Evolutionary conservation across 2,113 vertebrate genomes (phyloP).

Genomic region (Pholis gunnellus): DNA sequence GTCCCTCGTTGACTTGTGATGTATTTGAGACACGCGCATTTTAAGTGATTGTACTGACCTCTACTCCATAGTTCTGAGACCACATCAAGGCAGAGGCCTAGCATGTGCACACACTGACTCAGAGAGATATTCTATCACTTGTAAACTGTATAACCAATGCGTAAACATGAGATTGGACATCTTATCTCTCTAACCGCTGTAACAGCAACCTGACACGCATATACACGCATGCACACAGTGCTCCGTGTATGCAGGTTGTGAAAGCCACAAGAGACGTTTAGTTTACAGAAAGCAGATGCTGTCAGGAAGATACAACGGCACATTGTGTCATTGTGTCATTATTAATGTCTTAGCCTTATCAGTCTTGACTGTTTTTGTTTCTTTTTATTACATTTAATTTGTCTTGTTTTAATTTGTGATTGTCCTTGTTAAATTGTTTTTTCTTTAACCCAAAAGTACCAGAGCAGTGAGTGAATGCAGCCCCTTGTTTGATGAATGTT

Average conservation of each 20-base stretch:
- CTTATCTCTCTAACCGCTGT: constrained; percentile 77
- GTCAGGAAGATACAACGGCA: constrained; percentile 10
- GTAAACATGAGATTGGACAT: constrained; percentile 77
- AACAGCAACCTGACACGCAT: constrained; percentile 60
- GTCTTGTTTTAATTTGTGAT: constrained; percentile 47
- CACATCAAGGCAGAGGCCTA: constrained; percentile 11
- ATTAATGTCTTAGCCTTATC: constrained; percentile 7
- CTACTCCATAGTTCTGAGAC: constrained; percentile 23
- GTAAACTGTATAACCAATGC: constrained; percentile 60
- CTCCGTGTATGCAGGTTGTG: constrained; percentile 29
- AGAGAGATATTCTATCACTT: constrained; percentile 56
- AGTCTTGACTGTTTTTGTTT: not conserved
- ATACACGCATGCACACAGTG: constrained; percentile 6
- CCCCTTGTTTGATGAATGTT: constrained; percentile 58
- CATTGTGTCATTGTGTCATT: constrained; percentile 18
- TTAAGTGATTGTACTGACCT: constrained; percentile 19
- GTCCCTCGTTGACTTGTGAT: constrained; percentile 37
- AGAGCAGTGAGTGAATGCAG: constrained; percentile 65
- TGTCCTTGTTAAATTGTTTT: constrained; percentile 27
- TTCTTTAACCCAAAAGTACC: constrained; percentile 43
- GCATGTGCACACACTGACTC: constrained; percentile 54
- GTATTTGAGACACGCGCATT: constrained; percentile 23
- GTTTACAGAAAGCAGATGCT: constrained; percentile 20
- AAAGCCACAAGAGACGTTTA: constrained; percentile 29
- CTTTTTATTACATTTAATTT: constrained; percentile 22